phyloP scores from a whole-genome alignment of 2,113 vertebrate species.

The Puffinus mauretanicus region DNA sequence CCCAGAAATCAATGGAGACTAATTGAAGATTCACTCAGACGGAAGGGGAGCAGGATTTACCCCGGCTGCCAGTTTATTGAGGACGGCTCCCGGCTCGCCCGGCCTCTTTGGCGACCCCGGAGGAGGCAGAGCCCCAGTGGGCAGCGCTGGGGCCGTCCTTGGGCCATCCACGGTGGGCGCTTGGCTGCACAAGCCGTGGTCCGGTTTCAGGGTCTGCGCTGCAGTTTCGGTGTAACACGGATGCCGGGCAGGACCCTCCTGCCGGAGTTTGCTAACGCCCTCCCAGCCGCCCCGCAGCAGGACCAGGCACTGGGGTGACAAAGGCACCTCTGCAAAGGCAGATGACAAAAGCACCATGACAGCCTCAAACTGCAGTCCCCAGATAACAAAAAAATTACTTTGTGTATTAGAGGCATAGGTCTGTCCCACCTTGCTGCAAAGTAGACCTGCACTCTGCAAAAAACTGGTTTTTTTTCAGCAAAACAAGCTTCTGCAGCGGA shows the following conservation, averaged over 20 bases:
- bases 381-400: not conserved
- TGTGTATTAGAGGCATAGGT: not conserved
- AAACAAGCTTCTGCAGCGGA: not conserved
- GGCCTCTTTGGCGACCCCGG: not conserved
- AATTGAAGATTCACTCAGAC: accelerated
- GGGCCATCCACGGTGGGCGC: not conserved
- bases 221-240: accelerated
- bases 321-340: not conserved
- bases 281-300: not conserved
- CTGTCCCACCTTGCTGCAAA: not conserved
- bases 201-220: not conserved
- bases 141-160: not conserved
- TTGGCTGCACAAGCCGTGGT: accelerated
- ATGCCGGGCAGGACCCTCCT: not conserved
- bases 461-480: not conserved
- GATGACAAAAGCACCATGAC: accelerated
- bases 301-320: not conserved
- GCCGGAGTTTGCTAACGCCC: not conserved
- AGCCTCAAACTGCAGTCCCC: not conserved
- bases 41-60: not conserved
- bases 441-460: not conserved
- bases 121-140: not conserved
- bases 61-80: accelerated
- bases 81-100: accelerated
- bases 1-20: not conserved